Conservation (phyloP, 2,888 invertebrate species). For the Sympetrum striolatum region DNA sequence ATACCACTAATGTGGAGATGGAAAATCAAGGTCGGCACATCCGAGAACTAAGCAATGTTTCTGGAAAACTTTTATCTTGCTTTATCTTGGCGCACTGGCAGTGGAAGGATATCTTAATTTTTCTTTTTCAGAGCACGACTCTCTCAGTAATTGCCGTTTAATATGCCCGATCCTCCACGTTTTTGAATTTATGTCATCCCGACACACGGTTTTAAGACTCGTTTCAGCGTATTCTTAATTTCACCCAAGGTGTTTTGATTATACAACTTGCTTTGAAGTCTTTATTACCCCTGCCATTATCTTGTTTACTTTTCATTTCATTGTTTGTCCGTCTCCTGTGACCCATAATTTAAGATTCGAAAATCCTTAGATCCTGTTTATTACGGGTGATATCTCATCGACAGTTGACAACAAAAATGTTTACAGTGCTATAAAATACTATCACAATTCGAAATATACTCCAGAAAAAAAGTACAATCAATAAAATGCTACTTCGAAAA, state of each 20-base stretch:
- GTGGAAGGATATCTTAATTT: not conserved
- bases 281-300: not conserved
- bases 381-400: no score
- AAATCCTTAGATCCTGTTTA: no score
- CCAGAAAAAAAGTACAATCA: no score
- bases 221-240: not conserved
- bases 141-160: not conserved
- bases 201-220: not conserved
- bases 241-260: not conserved
- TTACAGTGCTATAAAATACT: no score
- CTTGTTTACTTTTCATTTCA: not conserved
- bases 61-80: not conserved
- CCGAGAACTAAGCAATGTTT: not conserved
- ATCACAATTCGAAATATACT: no score
- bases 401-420: no score
- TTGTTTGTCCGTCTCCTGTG: not conserved
- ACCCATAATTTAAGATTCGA: not conserved
- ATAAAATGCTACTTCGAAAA: no score
- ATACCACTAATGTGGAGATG: not conserved
- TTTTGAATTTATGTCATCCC: not conserved
- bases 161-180: not conserved
- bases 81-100: not conserved
- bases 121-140: not conserved
- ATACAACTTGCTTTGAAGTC: not conserved
- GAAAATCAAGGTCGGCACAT: not conserved